Evolutionary conservation across 2,113 vertebrate species (phyloP).

Genomic region (Oriolus oriolus): DNA sequence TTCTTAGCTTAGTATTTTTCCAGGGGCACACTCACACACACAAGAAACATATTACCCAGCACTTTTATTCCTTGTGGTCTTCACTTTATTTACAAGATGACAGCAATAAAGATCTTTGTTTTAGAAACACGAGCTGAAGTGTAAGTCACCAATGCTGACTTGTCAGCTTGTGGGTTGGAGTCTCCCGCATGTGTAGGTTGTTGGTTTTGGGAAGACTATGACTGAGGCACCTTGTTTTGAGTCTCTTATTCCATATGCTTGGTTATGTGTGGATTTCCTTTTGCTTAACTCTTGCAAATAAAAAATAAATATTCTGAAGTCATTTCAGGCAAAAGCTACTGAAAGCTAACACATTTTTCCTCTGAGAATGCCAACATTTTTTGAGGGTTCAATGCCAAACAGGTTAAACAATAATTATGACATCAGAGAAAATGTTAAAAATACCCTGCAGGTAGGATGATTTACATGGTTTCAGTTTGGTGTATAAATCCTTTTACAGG

Average conservation of each 20-base stretch:
- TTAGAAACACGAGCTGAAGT: slow-evolving; percentile 26
- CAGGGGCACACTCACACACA: not conserved
- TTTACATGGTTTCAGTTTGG: not conserved
- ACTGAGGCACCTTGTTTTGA: not conserved
- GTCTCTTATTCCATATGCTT: not conserved
- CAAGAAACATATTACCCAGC: not conserved
- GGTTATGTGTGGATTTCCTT: not conserved
- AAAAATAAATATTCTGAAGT: not conserved
- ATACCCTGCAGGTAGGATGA: not conserved
- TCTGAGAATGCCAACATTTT: not conserved
- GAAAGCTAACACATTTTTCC: not conserved
- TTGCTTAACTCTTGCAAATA: not conserved
- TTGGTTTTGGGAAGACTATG: not conserved
- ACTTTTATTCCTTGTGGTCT: not conserved
- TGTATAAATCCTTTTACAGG: not conserved
- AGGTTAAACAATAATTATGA: not conserved
- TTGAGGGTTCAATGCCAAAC: not conserved
- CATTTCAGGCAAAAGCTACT: not conserved
- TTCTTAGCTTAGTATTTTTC: slow-evolving; percentile 39
- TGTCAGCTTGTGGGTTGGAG: not conserved
- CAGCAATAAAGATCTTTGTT: slow-evolving; percentile 18
- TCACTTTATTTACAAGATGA: not conserved
- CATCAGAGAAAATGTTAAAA: not conserved
- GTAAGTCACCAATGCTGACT: slow-evolving; percentile 22
- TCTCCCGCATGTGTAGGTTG: not conserved